Evolutionary conservation across 2,797 vertebrate species (phyloP), one percentile per base, ranked within the genome.

Genomic region (Epinephelus awoara): DNA sequence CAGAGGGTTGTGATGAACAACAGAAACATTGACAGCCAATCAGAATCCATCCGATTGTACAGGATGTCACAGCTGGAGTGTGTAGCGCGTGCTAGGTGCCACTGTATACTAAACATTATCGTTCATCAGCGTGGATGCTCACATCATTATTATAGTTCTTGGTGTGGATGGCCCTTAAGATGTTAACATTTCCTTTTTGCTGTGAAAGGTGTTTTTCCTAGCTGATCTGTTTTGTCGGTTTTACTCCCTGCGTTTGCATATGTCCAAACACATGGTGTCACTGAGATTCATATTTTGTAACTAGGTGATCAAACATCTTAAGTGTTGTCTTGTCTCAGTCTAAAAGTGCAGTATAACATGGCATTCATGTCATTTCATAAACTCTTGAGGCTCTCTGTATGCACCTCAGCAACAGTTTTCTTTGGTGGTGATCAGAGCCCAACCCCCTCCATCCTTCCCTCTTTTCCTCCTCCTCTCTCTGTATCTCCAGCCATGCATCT

Each of bases 371-470:
- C 19, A 55, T 15, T n/a, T 56, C 44, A 17, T 72, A 4, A 65
- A 59, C 67, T 55, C 29, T 29, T 12, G 19, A 49, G 13, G 3
- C 54, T 15, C 7, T 34, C 34, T 10, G 2, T 11, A 38, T 3
- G 0, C 4, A 6, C 10, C 7, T 34, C 34, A 29, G 27, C 17
- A 12, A 12, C 68, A 49, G 3, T 54, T 29, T 42, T 66, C 29
- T 64, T 72, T 46, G 13, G 54, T 70, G 23, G 5, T 54, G 23
- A 2, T 25, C 6, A 19, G 34, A 79, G 65, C 72, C 62, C 88
- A 54, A 18, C 84, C 82, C 93, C 92, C 79, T 75, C 79, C 91
- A 91, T 69, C 81, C 51, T 54, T 93, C 34, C 5, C 0, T 80
- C 72, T 62, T 79, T 49, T 63, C 57, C 64, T 75, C 84, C 29